Conservation (phyloP, 2,113 vertebrate species). For the Bubo blakistoni region DNA sequence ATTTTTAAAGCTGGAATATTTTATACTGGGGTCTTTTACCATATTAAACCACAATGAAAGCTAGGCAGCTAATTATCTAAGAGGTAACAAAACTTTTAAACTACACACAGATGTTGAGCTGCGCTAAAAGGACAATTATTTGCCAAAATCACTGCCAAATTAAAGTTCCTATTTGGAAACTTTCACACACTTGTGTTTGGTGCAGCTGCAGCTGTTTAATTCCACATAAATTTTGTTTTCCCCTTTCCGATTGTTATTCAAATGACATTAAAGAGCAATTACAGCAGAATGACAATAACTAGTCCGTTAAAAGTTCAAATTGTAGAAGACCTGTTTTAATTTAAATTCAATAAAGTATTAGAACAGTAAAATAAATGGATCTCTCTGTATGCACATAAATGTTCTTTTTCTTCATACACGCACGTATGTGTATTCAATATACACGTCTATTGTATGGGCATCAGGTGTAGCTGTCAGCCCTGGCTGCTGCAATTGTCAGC, state of each 20-base stretch:
- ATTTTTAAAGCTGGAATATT: slow-evolving; percentile 40
- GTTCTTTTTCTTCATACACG: neutral
- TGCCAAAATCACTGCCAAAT: slow-evolving; percentile 64
- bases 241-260: slow-evolving; percentile 55
- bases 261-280: slow-evolving; percentile 59
- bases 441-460: neutral
- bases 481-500: neutral
- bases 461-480: neutral
- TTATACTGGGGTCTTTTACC: slow-evolving; percentile 27
- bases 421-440: neutral
- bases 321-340: slow-evolving; percentile 39
- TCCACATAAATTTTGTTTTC: slow-evolving; percentile 67
- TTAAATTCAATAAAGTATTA: slow-evolving; percentile 48
- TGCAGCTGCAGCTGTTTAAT: slow-evolving; percentile 71
- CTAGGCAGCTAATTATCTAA: slow-evolving; percentile 48
- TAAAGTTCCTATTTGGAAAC: slow-evolving; percentile 66
- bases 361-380: neutral
- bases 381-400: neutral
- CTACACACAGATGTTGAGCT: slow-evolving; percentile 66
- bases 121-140: slow-evolving; percentile 57
- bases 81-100: slow-evolving; percentile 66
- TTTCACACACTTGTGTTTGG: slow-evolving; percentile 59
- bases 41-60: slow-evolving; percentile 50
- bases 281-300: slow-evolving; percentile 50
- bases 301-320: slow-evolving; percentile 47